Evolutionary conservation across 2,888 invertebrate genomes (phyloP).

Genomic region (Thera britannica): DNA sequence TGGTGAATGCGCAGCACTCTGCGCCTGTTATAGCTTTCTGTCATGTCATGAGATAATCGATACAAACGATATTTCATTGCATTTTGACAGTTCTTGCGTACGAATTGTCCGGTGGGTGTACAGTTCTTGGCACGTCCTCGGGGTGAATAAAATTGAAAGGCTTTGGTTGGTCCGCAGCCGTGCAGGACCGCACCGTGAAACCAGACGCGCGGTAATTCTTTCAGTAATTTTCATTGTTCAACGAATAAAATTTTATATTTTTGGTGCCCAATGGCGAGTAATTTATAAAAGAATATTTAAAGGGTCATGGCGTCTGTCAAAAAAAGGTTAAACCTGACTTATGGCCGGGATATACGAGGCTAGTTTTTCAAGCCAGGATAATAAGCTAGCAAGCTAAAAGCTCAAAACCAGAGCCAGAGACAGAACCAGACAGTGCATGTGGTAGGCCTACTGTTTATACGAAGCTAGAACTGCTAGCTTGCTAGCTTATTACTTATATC

Average conservation of each 20-base stretch:
- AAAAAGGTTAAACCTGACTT: not conserved
- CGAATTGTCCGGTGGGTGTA: constrained; percentile 20
- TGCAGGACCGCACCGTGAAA: constrained; percentile 29
- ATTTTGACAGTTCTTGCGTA: too few relatives aligned
- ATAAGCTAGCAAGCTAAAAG: too few relatives aligned
- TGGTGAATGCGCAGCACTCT: too few relatives aligned
- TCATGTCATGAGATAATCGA: too few relatives aligned
- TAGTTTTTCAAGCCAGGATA: too few relatives aligned
- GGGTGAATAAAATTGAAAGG: constrained; percentile 40
- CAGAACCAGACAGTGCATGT: too few relatives aligned
- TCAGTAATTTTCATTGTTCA: constrained; percentile 26
- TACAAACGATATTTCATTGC: too few relatives aligned
- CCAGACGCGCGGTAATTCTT: constrained; percentile 31
- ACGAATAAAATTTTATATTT: constrained; percentile 26
- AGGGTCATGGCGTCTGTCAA: not conserved
- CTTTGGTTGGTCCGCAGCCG: constrained; percentile 39
- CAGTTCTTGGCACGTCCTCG: constrained; percentile 29
- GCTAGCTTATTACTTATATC: too few relatives aligned
- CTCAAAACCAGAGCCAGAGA: too few relatives aligned
- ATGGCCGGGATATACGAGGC: not conserved
- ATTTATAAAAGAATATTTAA: constrained; percentile 6
- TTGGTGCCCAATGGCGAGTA: constrained; percentile 6
- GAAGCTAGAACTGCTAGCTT: too few relatives aligned
- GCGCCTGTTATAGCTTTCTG: too few relatives aligned
- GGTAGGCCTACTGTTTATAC: too few relatives aligned